Evolutionary conservation across 2,113 vertebrate species (phyloP).

Genomic region (Penelope pileata): DNA sequence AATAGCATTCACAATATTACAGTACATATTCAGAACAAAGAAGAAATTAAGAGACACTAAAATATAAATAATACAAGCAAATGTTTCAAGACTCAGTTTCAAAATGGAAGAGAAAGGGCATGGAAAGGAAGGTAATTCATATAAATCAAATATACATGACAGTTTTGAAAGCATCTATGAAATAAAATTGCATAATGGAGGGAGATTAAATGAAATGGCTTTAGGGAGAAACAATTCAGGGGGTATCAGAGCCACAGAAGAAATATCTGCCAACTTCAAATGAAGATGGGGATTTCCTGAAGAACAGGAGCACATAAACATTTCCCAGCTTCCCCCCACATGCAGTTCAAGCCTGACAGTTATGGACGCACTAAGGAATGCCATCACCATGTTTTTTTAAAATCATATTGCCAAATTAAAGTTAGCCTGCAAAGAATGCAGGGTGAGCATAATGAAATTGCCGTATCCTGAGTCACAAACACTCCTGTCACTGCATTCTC

Average conservation of each 20-base stretch:
- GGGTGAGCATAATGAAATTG: not conserved
- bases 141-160: not conserved
- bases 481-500: not conserved
- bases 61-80: not conserved
- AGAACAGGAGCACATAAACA: not conserved
- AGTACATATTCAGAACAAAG: not conserved
- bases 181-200: not conserved
- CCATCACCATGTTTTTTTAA: not conserved
- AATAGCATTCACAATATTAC: not conserved
- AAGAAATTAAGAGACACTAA: not conserved
- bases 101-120: not conserved
- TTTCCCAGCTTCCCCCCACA: not conserved
- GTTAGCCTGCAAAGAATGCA: not conserved
- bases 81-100: not conserved
- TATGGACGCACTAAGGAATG: not conserved
- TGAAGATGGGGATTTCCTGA: not conserved
- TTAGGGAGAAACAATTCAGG: not conserved
- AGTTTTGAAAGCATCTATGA: conserved; percentile 18
- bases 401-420: not conserved
- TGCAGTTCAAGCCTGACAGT: not conserved
- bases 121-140: not conserved
- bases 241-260: not conserved
- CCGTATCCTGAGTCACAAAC: conserved; percentile 7
- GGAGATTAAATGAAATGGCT: conserved; percentile 31
- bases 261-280: conserved; percentile 13